Base-by-base conservation (phyloP, 2,888 invertebrate genomes). In the Cantharis rufa region DNA sequence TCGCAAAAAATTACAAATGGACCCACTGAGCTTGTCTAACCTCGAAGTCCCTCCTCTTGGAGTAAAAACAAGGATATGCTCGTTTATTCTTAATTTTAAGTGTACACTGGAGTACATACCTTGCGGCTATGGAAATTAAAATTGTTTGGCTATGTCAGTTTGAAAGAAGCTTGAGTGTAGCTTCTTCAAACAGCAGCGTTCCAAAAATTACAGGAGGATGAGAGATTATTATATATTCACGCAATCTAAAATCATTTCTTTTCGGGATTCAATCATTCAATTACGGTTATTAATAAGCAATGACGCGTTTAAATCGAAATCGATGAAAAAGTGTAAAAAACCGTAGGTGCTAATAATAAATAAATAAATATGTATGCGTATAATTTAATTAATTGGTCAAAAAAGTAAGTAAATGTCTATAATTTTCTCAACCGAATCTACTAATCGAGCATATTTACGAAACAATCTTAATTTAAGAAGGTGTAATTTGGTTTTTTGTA, bases 381-480 rank as follows among this genome's bases (percentile, higher is more conserved):
- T 66, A 66, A 66, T 66, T 66, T 18, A 66, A 66, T 66, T 21
- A 66, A 66, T 66, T 66, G 48, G 24, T 21, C 5, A 9, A 15
- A 18, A 21, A 66, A 16, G 18, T 63, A 63, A 13, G 18, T 18
- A 66, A 64, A 21, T 15, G 24, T n/a, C 21, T 66, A 66, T 66
- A 66, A 66, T 66, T 66, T 66, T n/a, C 18, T 48, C 48, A 48
- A 48, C 48, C 48, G 48, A 48, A 48, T 48, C 48, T 48, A 48
- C 48, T 48, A 48, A 48, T 70, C 70, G 63, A 72, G 69, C 69
- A 48, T 72, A 32, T 64, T 64, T 63, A 62, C 32, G 64, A 74
- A 74, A 70, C 63, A 70, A 70, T 75, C 69, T 74, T 69, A 77
- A 77, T 77, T 77, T 77, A 64, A 48, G 61, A 62, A 61, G 18